Evolutionary conservation across 2,888 invertebrate species (phyloP).

Genomic region (Chromoteleia sp.): DNA sequence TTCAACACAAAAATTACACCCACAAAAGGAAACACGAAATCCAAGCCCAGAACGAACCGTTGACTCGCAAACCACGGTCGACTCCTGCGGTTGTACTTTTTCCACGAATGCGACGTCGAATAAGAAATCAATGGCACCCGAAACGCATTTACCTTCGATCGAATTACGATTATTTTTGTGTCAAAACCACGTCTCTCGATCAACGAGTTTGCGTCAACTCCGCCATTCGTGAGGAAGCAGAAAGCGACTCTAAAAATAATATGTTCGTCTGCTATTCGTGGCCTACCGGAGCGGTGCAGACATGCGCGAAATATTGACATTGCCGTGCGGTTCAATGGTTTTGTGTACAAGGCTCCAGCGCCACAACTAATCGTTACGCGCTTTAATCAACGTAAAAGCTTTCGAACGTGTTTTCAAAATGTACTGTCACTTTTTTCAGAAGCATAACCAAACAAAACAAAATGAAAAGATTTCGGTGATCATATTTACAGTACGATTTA

Average conservation of each 20-base stretch:
- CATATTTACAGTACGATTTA: too few species aligned
- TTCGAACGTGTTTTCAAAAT: too few species aligned
- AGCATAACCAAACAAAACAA: background rate
- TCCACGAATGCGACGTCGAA: too few species aligned
- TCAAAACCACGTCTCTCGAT: background rate
- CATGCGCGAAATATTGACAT: slow-evolving; percentile 67
- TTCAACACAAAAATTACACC: too few species aligned
- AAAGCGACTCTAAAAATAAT: slow-evolving; percentile 62
- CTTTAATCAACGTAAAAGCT: background rate
- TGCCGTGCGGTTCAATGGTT: slow-evolving; percentile 46
- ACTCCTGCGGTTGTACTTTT: too few species aligned
- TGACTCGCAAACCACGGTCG: too few species aligned
- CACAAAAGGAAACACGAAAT: background rate
- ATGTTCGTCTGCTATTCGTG: slow-evolving; percentile 59
- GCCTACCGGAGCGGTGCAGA: slow-evolving; percentile 28
- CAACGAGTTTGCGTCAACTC: slow-evolving; percentile 8
- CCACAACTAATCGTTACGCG: slow-evolving; percentile 13
- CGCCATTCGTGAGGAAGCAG: slow-evolving; percentile 3
- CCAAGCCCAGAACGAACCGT: too few species aligned
- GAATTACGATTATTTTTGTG: background rate
- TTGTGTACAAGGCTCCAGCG: slow-evolving; percentile 31
- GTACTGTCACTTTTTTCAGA: too few species aligned
- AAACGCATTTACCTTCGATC: background rate
- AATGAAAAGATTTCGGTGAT: background rate
- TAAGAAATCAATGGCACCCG: too few species aligned